These are phyloP conservation scores for Mermis nigrescens DNA, from an alignment of 2,888 invertebrate genomes.

Conservation along the genomic window DNA sequence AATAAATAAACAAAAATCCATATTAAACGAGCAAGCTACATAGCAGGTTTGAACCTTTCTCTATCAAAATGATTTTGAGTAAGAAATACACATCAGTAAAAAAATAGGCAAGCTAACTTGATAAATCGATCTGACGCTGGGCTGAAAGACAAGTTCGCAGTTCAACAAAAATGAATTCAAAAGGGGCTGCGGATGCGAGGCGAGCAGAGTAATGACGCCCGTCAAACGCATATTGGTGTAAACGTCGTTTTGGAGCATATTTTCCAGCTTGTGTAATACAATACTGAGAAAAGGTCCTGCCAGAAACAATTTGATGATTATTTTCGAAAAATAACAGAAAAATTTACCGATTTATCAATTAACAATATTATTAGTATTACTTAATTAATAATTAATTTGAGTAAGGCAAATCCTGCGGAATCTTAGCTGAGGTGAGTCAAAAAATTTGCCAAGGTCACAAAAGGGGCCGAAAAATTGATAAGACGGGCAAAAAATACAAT, in stretches of 20 bases:
- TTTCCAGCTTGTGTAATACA: conserved; percentile 58
- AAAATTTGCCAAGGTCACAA: too few species aligned
- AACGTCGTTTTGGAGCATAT: conserved; percentile 61
- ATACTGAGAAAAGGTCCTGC: conserved; percentile 58
- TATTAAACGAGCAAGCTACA: too few species aligned
- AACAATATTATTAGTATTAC: neutral
- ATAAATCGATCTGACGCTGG: conserved; percentile 68
- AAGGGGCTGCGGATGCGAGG: conserved; percentile 69
- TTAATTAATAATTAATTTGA: too few species aligned
- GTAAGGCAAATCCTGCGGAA: too few species aligned
- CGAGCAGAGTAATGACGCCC: conserved; percentile 61
- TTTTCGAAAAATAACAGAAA: neutral
- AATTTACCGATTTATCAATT: neutral
- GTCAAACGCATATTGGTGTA: conserved; percentile 69
- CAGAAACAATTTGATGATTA: too few species aligned
- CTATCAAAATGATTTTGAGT: too few species aligned
- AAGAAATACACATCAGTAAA: too few species aligned
- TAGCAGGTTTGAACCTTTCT: too few species aligned
- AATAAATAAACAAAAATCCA: too few species aligned
- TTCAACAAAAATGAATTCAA: conserved; percentile 68
- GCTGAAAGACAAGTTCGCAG: conserved; percentile 62
- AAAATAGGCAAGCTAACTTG: conserved; percentile 44
- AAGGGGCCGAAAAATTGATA: too few species aligned
- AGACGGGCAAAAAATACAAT: too few species aligned
- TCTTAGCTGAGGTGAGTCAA: too few species aligned